These are phyloP conservation scores for Cheilosia grossa DNA, from an alignment of 2,888 invertebrate species.

Conservation along the genomic window DNA sequence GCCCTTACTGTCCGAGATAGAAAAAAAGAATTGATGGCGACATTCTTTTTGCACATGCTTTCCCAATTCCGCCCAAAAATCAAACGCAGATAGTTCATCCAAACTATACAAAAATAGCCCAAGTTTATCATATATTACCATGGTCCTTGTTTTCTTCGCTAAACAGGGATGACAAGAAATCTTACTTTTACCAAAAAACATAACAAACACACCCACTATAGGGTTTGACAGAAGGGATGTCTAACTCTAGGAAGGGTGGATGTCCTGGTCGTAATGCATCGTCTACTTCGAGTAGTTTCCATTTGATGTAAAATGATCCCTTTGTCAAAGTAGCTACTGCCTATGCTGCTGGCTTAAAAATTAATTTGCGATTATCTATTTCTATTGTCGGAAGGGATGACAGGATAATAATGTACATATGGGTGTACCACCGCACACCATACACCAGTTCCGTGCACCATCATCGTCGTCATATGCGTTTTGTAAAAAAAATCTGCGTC, in stretches of 20 bases:
- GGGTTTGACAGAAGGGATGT: conserved; percentile 19
- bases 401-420: conserved; percentile 70
- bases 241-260: conserved; percentile 47
- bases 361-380: conserved; percentile 83
- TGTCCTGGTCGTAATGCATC: conserved; percentile 38
- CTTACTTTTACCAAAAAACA: conserved; percentile 6
- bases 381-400: conserved; percentile 77
- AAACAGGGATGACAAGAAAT: conserved; percentile 4
- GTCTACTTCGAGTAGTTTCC: conserved; percentile 36
- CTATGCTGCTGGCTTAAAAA: conserved; percentile 78
- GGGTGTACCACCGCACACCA: conserved; percentile 50
- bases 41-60: neutral
- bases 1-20: neutral
- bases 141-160: neutral
- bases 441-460: conserved; percentile 77
- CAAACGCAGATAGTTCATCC: conserved; percentile 11
- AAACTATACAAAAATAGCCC: conserved; percentile 20
- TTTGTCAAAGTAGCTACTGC: conserved; percentile 33
- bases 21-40: neutral
- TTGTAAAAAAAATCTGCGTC: conserved; percentile 21
- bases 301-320: conserved; percentile 61
- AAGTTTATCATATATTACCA: conserved; percentile 12
- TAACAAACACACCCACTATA: conserved; percentile 27
- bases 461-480: conserved; percentile 75
- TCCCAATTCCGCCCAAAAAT: neutral